These are phyloP conservation scores for Sylvietta virens DNA, from an alignment of 2,113 vertebrate genomes.

Conservation along the genomic window DNA sequence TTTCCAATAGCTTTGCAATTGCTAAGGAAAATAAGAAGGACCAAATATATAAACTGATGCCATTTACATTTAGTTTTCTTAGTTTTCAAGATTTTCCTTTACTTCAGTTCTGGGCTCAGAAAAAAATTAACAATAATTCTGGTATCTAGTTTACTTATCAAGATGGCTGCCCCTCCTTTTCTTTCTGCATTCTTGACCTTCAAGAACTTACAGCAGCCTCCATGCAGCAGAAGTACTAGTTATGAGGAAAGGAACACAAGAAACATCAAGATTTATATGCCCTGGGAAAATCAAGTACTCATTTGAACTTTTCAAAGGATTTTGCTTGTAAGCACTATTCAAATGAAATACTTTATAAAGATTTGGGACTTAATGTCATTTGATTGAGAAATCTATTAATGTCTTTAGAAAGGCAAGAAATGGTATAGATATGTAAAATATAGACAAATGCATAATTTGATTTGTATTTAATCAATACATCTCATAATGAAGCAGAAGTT, in stretches of 20 bases:
- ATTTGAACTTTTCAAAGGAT: not conserved
- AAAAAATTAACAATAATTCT: not conserved
- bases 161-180: not conserved
- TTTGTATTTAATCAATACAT: not conserved
- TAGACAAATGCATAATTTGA: not conserved
- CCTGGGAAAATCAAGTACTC: not conserved
- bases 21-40: not conserved
- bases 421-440: not conserved
- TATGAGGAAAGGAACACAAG: not conserved
- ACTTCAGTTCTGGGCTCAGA: not conserved
- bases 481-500: not conserved
- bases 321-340: not conserved
- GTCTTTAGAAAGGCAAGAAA: not conserved
- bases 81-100: not conserved
- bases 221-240: not conserved
- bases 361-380: not conserved
- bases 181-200: not conserved
- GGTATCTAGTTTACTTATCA: not conserved
- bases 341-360: not conserved
- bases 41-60: not conserved
- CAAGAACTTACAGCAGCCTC: not conserved
- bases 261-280: not conserved
- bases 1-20: not conserved
- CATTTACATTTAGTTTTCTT: not conserved
- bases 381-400: not conserved